Percentiles rank a stretch among this genome's conserved stretches.
These are phyloP conservation scores for Argyresthia albistria DNA, from an alignment of 2,888 invertebrate genomes.

Conservation along the genomic window DNA sequence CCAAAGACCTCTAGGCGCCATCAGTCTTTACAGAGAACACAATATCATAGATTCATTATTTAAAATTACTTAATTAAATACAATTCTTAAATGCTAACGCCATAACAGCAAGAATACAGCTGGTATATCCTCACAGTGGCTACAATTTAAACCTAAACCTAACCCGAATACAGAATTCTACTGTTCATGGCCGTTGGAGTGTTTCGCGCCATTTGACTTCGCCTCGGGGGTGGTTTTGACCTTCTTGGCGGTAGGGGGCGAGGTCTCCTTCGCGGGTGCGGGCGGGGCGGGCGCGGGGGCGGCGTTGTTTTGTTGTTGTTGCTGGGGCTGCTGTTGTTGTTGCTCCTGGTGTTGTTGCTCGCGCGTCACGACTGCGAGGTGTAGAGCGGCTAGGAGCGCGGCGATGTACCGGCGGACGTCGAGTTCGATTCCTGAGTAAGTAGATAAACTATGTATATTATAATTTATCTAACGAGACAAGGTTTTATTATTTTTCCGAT, in stretches of 20 bases:
- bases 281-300: conserved; percentile 21
- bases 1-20: background rate
- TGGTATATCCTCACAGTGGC: conserved; percentile 42
- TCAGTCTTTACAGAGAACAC: conserved; percentile 5
- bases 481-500: too few relatives aligned
- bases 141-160: conserved; percentile 14
- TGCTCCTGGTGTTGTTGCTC: conserved; percentile 29
- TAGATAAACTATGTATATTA: background rate
- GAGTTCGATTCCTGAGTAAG: conserved; percentile 42
- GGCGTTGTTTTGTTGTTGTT: conserved; percentile 12
- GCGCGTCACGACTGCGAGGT: conserved; percentile 53
- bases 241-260: conserved; percentile 37
- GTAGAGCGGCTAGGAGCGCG: conserved; percentile 52
- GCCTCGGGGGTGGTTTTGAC: conserved; percentile 52
- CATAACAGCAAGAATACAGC: conserved; percentile 44
- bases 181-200: background rate
- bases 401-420: conserved; percentile 57
- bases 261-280: conserved; percentile 18
- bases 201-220: conserved; percentile 33
- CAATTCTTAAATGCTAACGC: conserved; percentile 28
- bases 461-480: too few relatives aligned
- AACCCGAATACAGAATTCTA: conserved; percentile 7
- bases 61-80: conserved; percentile 20
- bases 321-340: conserved; percentile 13
- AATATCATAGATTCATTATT: conserved; percentile 11